Conservation (phyloP, 2,113 vertebrate species). For the Coturnix japonica region DNA sequence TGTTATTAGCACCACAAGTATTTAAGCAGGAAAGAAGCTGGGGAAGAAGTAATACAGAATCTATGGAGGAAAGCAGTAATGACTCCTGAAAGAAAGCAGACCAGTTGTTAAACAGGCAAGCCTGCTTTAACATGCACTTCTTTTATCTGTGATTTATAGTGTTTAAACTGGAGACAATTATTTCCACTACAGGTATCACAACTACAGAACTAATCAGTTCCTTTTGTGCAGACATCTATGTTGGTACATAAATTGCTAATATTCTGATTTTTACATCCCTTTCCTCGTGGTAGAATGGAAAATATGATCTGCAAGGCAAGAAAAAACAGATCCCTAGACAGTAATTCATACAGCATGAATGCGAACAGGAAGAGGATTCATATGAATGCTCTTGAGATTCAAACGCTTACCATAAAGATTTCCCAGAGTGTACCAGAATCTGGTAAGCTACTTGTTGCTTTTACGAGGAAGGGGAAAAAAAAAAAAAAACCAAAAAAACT, state of each 20-base stretch:
- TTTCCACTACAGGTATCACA: constrained; percentile 34
- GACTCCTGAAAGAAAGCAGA: constrained; percentile 45
- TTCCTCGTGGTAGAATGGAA: background rate
- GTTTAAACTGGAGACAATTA: constrained; percentile 50
- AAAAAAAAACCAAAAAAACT: constrained; percentile 17
- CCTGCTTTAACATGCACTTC: background rate
- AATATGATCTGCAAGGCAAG: background rate
- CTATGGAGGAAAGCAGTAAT: constrained; percentile 42
- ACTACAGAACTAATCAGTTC: background rate
- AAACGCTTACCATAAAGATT: background rate
- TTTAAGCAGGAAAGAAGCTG: constrained; percentile 64
- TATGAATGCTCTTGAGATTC: background rate
- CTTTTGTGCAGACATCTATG: background rate
- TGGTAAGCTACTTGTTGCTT: constrained; percentile 21
- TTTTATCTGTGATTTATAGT: constrained; percentile 49
- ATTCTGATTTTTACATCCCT: background rate
- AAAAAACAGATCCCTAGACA: background rate
- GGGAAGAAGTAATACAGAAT: constrained; percentile 40
- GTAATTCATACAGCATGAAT: background rate
- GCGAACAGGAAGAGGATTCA: background rate
- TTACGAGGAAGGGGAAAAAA: background rate
- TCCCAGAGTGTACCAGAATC: background rate
- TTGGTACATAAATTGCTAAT: background rate
- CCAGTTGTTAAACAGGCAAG: background rate
- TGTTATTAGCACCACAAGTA: constrained; percentile 65